These are phyloP conservation scores for Phymanthus crucifer DNA, from an alignment of 92 coral and sea anemone species.

Conservation along the genomic window DNA sequence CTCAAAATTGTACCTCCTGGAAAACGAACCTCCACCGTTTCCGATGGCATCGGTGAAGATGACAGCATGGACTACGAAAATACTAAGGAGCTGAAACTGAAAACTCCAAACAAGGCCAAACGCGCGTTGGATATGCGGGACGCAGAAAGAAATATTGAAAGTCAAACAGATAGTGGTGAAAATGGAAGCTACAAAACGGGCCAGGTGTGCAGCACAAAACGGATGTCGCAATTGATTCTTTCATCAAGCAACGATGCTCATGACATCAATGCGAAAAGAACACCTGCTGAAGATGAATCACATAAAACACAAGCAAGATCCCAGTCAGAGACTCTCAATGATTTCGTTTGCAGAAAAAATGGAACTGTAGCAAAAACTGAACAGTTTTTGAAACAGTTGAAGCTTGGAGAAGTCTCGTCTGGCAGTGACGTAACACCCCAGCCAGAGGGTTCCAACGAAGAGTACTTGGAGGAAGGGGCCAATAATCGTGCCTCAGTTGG, in stretches of 20 bases:
- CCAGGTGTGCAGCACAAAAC: neutral
- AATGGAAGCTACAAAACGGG: neutral
- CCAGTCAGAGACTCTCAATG: neutral
- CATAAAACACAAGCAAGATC: neutral
- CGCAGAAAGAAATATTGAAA: too few relatives aligned
- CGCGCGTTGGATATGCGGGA: neutral
- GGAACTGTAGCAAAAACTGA: constrained; percentile 9
- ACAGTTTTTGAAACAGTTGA: neutral
- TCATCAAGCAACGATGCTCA: too few relatives aligned
- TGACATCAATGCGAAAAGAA: neutral
- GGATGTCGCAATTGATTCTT: neutral
- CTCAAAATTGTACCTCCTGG: neutral
- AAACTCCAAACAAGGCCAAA: neutral
- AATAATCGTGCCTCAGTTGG: neutral
- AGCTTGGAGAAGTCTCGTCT: neutral
- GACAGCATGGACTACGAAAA: constrained; percentile 20
- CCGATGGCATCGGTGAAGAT: neutral
- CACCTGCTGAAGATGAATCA: neutral
- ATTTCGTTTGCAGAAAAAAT: neutral
- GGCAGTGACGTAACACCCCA: neutral
- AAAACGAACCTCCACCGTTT: neutral
- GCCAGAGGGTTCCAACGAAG: neutral
- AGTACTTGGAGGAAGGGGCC: neutral
- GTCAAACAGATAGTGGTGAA: too few relatives aligned
- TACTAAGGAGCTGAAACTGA: neutral